A percentile compares a stretch with the other conserved stretches of the same genome.
Conservation (phyloP, 92 coral and sea anemone genomes). For the Plumapathes pennacea region DNA sequence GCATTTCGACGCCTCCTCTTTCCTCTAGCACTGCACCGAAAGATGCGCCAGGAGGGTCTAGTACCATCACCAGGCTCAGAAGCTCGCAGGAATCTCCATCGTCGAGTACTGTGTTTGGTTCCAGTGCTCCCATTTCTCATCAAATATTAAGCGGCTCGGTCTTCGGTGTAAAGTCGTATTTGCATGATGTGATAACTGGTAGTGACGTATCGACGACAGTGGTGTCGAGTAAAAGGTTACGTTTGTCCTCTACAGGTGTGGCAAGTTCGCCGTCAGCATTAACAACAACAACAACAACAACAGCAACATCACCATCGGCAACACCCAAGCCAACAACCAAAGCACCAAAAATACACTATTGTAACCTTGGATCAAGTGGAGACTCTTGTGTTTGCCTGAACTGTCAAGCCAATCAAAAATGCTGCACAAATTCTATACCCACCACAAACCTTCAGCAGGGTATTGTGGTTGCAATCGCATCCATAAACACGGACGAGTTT, state of each 20-base stretch:
- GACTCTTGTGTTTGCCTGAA: conserved; percentile 66
- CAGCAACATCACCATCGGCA: no score
- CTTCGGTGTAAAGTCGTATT: conserved; percentile 2
- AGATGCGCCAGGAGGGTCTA: no score
- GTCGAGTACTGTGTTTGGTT: neutral
- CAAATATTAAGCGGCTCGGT: conserved; percentile 22
- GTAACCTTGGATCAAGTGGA: conserved; percentile 6
- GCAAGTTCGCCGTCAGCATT: no score
- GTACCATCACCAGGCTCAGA: no score
- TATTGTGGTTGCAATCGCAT: conserved; percentile 5
- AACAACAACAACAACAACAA: no score
- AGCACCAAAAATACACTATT: conserved; percentile 1
- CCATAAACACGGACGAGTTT: conserved; percentile 28
- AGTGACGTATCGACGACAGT: no score
- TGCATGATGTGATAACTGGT: no score
- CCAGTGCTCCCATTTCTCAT: conserved; percentile 9
- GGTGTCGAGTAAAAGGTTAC: no score
- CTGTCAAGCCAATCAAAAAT: conserved; percentile 48
- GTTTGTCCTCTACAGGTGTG: no score
- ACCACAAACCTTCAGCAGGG: conserved; percentile 20
- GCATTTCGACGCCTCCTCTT: no score
- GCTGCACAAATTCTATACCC: conserved; percentile 57
- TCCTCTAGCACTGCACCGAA: no score
- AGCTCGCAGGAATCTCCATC: no score
- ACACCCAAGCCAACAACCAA: conserved; percentile 17